Base-by-base conservation (phyloP, 2,113 vertebrate species). In the Neotragus pygmaeus region DNA sequence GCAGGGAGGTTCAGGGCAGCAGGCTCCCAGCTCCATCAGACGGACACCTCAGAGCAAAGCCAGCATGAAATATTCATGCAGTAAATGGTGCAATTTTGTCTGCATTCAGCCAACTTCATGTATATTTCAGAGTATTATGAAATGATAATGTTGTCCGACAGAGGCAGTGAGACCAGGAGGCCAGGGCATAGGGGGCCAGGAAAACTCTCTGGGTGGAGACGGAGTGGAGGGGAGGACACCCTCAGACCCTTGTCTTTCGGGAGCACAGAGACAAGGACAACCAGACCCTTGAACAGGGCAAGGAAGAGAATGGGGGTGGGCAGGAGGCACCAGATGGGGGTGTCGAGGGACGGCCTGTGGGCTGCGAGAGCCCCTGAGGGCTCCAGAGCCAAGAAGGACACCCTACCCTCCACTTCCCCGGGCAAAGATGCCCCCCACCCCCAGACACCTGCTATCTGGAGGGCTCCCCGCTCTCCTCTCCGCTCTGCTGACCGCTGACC, bases 31-130 rank as follows among this genome's bases (percentile, higher is more conserved):
- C 97, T 98, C 98, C 43, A 47, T 97, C 98, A 98, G 98, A 98
- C 92, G 90, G 98, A 98, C 98, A 98, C 98, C 98, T 98, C 39
- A 94, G 97, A 98, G 98, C 91, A 82, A 87, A 98, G 98, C 96
- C 98, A 96, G 95, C 98, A 99, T 99, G 98, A 99, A 99, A 99
- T 99, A 99, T 99, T 99, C 98, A 99, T 99, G 98, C 98, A 97
- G 98, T 98, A 99, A 99, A 99, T 98, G 99, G 98, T 99, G 99
- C 99, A 99, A 98, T 98, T 99, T 98, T 98, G 98, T 99, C 99
- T 98, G 99, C 98, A 98, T 99, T 97, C 99, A 98, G 99, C 98
- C 98, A 98, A 98, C 98, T 98, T 98, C 99, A 99, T 99, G 98
- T 98, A 99, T 99, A 99, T 99, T 99, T 99, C 99, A 99, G 98